Percentiles rank a stretch among this genome's conserved stretches.
Evolutionary conservation across 1,140 invertebrate genomes (phyloP).

Genomic region (Euglossa dilemma): DNA sequence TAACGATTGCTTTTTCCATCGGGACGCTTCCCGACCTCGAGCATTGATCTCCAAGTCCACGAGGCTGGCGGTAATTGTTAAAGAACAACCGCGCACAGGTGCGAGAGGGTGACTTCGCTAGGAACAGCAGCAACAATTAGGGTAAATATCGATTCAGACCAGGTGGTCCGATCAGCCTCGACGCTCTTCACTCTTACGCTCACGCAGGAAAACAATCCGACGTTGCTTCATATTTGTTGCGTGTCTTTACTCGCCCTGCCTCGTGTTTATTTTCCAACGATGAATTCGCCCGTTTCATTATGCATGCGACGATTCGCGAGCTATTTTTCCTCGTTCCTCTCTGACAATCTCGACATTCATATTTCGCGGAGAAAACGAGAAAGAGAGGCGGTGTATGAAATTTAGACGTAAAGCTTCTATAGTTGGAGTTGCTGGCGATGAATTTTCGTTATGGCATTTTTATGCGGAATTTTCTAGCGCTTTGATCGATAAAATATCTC

Average conservation of each 20-base stretch:
- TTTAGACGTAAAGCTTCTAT: too few species aligned
- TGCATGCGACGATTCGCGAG: too few species aligned
- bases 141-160: slow-evolving; percentile 57
- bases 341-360: too few species aligned
- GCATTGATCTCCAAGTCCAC: slow-evolving; percentile 22
- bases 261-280: not conserved
- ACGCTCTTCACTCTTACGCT: not conserved
- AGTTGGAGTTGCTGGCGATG: too few species aligned
- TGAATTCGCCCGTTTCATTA: not conserved
- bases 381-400: too few species aligned
- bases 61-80: not conserved
- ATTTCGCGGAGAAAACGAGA: too few species aligned
- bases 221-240: not conserved
- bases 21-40: not conserved
- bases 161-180: slow-evolving; percentile 5
- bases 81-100: not conserved
- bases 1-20: not conserved
- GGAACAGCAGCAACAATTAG: slow-evolving; percentile 39
- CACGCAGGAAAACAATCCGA: not conserved
- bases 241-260: not conserved
- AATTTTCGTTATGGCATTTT: too few species aligned
- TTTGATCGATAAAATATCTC: too few species aligned
- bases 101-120: slow-evolving; percentile 21
- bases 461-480: too few species aligned
- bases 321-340: too few species aligned